These are phyloP conservation scores for Balearica regulorum DNA, from an alignment of 2,797 vertebrate genomes.

Conservation along the genomic window DNA sequence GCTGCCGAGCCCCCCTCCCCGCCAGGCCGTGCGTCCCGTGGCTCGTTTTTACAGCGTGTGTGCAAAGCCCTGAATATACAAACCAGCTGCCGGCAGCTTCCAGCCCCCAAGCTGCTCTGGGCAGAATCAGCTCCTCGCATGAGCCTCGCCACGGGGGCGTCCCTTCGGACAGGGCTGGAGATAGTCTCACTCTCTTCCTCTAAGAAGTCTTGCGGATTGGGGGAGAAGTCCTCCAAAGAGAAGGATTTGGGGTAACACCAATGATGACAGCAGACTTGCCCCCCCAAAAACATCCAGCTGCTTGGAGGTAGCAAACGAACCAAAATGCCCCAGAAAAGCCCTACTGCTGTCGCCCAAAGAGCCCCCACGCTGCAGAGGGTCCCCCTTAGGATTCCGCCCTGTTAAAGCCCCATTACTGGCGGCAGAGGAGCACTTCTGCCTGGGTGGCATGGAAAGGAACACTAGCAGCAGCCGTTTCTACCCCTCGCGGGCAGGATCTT, in stretches of 20 bases:
- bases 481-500: not conserved
- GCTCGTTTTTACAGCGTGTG: not conserved
- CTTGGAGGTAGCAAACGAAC: not conserved
- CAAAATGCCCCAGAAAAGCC: not conserved
- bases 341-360: not conserved
- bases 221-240: not conserved
- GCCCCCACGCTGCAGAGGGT: not conserved
- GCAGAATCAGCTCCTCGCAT: not conserved
- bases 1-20: not conserved
- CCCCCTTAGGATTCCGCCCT: not conserved
- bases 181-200: not conserved
- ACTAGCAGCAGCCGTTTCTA: accelerated
- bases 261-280: not conserved
- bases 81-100: not conserved
- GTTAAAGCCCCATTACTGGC: not conserved
- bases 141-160: not conserved
- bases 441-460: not conserved
- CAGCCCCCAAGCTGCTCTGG: not conserved
- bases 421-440: not conserved
- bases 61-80: not conserved
- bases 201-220: not conserved
- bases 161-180: not conserved
- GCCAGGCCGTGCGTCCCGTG: accelerated
- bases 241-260: not conserved
- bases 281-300: not conserved